phyloP scores from a whole-genome alignment of 2,797 vertebrate species.

The Molothrus ater region DNA sequence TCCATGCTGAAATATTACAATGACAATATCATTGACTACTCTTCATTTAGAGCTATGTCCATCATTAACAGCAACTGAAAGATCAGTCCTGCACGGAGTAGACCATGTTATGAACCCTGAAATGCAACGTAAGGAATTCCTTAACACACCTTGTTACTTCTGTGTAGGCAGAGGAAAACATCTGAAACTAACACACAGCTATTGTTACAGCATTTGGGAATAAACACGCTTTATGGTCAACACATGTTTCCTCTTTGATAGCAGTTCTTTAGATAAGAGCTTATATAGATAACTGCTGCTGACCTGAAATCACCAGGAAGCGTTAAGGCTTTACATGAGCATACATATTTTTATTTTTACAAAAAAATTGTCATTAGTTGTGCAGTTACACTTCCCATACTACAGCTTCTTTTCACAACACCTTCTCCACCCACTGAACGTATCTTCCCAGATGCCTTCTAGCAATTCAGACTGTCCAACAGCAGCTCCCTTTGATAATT shows the following conservation, averaged over 20 bases:
- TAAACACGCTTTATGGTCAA: background rate
- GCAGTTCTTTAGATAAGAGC: background rate
- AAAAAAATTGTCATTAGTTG: background rate
- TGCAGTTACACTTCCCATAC: background rate
- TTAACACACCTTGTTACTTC: background rate
- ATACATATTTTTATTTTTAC: background rate
- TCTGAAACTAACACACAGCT: background rate
- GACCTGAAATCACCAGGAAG: background rate
- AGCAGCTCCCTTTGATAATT: background rate
- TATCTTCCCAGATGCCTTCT: background rate
- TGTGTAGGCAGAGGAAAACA: background rate
- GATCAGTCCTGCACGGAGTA: background rate
- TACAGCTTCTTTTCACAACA: background rate
- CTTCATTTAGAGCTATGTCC: background rate
- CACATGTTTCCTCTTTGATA: background rate
- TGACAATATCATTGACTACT: background rate
- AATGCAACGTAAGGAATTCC: background rate
- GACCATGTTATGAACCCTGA: background rate
- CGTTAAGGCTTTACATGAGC: background rate
- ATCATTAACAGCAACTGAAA: background rate
- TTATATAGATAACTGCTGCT: background rate
- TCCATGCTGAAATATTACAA: background rate
- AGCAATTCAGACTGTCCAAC: background rate
- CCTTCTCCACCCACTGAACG: background rate
- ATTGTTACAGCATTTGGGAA: background rate